These are phyloP conservation scores for Hydrolagus affinis DNA, from an alignment of 2,113 vertebrate genomes.

Conservation along the genomic window DNA sequence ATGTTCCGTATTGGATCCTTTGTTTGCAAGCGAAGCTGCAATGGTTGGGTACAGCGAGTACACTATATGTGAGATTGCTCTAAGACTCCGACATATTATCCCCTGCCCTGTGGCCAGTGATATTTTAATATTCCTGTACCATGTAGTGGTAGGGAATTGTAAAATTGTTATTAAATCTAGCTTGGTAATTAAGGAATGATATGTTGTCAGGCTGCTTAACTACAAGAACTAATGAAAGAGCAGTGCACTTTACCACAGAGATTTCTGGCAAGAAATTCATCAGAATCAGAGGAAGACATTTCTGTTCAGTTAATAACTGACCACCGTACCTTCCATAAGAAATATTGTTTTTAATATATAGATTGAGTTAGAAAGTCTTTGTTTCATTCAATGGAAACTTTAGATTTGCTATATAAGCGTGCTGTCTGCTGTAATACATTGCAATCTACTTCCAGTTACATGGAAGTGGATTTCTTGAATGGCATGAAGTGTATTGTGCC, in stretches of 20 bases:
- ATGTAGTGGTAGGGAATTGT: background rate
- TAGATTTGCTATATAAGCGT: too few species aligned
- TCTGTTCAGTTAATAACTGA: background rate
- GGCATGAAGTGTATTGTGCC: too few species aligned
- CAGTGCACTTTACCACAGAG: background rate
- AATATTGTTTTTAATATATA: background rate
- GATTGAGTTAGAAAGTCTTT: background rate
- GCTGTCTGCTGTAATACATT: too few species aligned
- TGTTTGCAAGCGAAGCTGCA: too few species aligned
- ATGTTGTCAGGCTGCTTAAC: background rate
- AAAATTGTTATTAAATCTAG: background rate
- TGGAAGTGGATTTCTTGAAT: too few species aligned
- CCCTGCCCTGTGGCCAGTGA: background rate
- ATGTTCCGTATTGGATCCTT: too few species aligned
- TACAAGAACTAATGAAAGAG: background rate
- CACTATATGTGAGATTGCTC: too few species aligned
- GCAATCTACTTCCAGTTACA: too few species aligned
- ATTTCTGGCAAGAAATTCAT: background rate
- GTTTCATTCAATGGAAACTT: background rate
- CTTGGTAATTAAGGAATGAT: background rate
- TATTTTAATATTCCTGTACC: background rate
- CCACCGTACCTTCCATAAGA: background rate
- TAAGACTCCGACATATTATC: too few species aligned
- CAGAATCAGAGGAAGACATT: background rate
- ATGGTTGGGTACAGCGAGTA: too few species aligned